A percentile compares a stretch with the other conserved stretches of the same genome.
phyloP scores from a whole-genome alignment of 2,888 invertebrate genomes.

The Diplolepis rosae region DNA sequence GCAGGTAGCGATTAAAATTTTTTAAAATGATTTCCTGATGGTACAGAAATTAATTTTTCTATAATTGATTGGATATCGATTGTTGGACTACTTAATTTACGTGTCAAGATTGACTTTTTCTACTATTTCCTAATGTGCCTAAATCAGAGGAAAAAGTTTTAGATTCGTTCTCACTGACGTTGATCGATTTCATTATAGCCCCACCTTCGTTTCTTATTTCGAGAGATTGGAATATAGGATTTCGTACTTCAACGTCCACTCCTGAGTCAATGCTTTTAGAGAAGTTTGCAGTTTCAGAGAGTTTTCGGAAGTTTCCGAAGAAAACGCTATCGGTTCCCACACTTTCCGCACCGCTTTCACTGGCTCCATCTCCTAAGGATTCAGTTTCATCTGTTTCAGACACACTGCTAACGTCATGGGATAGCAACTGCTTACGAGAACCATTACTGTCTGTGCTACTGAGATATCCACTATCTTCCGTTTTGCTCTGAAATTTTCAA shows the following conservation, averaged over 20 bases:
- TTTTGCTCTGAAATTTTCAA: constrained; percentile 11
- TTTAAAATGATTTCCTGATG: too few relatives aligned
- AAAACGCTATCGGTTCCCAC: constrained; percentile 91
- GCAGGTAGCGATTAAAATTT: too few relatives aligned
- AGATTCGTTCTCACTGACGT: constrained; percentile 74
- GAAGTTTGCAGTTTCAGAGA: constrained; percentile 57
- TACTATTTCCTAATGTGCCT: constrained; percentile 58
- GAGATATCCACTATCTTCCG: constrained; percentile 86
- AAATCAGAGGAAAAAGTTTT: constrained; percentile 75
- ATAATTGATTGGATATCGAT: neutral
- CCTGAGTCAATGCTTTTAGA: constrained; percentile 64
- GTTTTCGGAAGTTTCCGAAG: constrained; percentile 82
- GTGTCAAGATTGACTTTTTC: constrained; percentile 32
- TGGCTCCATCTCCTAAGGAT: constrained; percentile 85
- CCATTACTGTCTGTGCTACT: constrained; percentile 85
- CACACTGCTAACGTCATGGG: constrained; percentile 74
- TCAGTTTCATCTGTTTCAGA: constrained; percentile 89
- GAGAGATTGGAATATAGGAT: constrained; percentile 48
- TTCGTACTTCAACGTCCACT: constrained; percentile 54
- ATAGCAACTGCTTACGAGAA: constrained; percentile 64
- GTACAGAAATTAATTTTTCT: neutral
- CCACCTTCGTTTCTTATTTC: constrained; percentile 43
- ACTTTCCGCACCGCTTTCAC: constrained; percentile 92
- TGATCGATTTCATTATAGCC: constrained; percentile 56
- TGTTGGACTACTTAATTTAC: neutral